Evolutionary conservation across 2,113 vertebrate species (phyloP).

Genomic region (Monopterus albus): DNA sequence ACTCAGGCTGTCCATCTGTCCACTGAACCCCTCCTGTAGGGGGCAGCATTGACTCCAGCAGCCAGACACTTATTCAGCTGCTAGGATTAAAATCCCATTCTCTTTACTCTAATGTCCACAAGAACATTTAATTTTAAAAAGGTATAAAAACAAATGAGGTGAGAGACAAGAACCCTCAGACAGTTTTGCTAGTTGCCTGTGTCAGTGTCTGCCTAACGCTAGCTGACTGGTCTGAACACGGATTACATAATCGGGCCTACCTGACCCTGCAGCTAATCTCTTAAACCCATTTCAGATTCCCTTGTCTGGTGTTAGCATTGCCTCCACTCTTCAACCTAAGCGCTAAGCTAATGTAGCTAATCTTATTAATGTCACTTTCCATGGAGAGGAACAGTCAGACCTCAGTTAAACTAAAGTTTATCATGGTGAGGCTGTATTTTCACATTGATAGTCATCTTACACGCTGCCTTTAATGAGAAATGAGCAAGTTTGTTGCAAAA

Average conservation of each 20-base stretch:
- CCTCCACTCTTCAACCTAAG: not conserved
- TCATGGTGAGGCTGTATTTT: not conserved
- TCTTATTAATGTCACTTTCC: slow-evolving; percentile 21
- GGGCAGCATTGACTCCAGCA: no score
- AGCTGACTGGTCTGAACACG: not conserved
- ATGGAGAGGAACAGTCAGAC: not conserved
- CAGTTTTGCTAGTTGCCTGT: no score
- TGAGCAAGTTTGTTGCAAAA: not conserved
- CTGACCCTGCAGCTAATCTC: slow-evolving; percentile 37
- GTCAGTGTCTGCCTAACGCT: no score
- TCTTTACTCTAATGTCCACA: no score
- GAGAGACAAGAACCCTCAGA: no score
- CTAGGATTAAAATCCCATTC: no score
- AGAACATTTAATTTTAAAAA: no score
- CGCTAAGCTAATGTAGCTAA: slow-evolving; percentile 2
- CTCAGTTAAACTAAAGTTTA: not conserved
- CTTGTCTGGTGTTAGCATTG: not conserved
- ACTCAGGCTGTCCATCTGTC: no score
- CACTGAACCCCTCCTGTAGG: no score
- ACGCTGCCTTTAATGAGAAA: not conserved
- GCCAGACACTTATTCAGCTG: no score
- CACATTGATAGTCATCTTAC: no score
- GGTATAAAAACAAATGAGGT: no score
- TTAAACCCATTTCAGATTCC: slow-evolving; percentile 30
- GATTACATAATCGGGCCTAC: not conserved